Percentiles rank a stretch among this genome's conserved stretches.
These are phyloP conservation scores for Mustela lutreola DNA, from an alignment of 2,113 vertebrate species.

Conservation along the genomic window DNA sequence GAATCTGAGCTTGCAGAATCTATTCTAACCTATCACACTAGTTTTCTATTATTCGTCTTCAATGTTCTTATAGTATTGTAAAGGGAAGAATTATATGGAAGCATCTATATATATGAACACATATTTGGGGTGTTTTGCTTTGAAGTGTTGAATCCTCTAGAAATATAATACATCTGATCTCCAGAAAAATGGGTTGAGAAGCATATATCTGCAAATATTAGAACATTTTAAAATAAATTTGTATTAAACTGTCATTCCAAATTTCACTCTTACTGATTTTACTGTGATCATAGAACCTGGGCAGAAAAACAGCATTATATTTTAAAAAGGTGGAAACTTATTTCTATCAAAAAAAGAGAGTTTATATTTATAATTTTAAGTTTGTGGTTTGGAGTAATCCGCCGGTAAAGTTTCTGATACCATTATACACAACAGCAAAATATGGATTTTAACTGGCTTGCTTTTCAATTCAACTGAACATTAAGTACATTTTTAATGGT, in stretches of 20 bases:
- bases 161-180: slow-evolving; percentile 10
- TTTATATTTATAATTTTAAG: slow-evolving; percentile 74
- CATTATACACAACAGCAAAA: slow-evolving; percentile 75
- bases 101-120: not conserved
- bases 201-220: not conserved
- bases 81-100: not conserved
- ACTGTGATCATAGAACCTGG: not conserved
- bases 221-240: not conserved
- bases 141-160: not conserved
- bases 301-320: not conserved
- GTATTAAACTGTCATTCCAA: not conserved
- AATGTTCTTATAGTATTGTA: not conserved
- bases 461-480: slow-evolving; percentile 82
- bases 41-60: not conserved
- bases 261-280: not conserved
- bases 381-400: slow-evolving; percentile 73
- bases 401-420: slow-evolving; percentile 78
- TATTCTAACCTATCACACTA: not conserved
- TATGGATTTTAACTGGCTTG: slow-evolving; percentile 79
- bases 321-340: slow-evolving; percentile 53
- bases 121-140: not conserved
- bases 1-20: not conserved
- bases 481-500: slow-evolving; percentile 85
- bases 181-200: slow-evolving; percentile 31
- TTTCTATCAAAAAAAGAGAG: slow-evolving; percentile 43